Conservation (phyloP, 2,113 vertebrate genomes). For the Poecile atricapillus region DNA sequence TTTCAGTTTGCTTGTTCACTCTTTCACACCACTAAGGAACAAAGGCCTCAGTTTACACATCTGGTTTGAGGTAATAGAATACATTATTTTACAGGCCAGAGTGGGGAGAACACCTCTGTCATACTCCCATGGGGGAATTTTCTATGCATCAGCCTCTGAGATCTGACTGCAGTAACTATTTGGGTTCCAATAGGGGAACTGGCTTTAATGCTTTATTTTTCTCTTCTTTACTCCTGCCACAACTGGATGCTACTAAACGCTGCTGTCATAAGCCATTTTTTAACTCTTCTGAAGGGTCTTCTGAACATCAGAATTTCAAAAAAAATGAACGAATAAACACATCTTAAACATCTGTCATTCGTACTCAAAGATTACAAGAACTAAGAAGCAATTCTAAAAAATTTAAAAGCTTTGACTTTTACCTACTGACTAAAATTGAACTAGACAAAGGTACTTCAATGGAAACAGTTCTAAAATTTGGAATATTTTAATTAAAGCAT, state of each 20-base stretch:
- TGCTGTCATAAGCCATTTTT: not conserved
- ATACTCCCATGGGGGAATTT: not conserved
- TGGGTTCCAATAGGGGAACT: not conserved
- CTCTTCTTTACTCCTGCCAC: not conserved
- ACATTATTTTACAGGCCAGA: not conserved
- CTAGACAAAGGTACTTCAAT: not conserved
- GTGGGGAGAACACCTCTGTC: rapidly evolving
- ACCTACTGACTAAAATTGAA: not conserved
- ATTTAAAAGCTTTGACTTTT: not conserved
- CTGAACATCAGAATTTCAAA: not conserved
- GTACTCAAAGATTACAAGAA: not conserved
- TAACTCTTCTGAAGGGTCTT: not conserved
- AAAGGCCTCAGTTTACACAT: not conserved
- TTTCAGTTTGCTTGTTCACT: not conserved
- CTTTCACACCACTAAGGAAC: not conserved
- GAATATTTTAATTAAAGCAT: not conserved
- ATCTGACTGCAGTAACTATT: not conserved
- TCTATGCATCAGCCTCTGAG: not conserved
- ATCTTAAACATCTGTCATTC: not conserved
- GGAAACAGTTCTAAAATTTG: not conserved
- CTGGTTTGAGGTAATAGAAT: not conserved
- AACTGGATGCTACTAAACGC: not conserved
- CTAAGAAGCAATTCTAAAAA: not conserved
- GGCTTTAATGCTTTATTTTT: not conserved
- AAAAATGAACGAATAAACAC: not conserved